Conservation (phyloP, 2,888 invertebrate genomes). For the Heteromurus nitidus region DNA sequence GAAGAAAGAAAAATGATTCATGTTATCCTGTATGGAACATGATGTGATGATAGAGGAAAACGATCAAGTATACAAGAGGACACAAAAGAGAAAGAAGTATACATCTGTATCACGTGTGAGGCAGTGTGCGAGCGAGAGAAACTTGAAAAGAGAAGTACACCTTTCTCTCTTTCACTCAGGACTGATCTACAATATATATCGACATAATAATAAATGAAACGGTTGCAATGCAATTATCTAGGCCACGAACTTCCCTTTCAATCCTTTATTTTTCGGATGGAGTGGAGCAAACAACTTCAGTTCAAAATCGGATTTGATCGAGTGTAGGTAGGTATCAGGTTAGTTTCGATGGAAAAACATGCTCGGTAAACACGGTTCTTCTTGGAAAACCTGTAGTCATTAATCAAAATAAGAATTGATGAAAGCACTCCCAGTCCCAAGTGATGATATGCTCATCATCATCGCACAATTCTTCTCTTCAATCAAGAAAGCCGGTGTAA, state of each 20-base stretch:
- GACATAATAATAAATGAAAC: neutral
- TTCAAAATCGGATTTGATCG: too few relatives aligned
- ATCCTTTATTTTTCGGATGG: neutral
- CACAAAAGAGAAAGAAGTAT: constrained; percentile 13
- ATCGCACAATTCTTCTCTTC: too few relatives aligned
- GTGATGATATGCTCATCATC: too few relatives aligned
- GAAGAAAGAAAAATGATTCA: constrained; percentile 41
- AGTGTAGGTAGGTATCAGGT: too few relatives aligned
- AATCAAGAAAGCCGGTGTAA: too few relatives aligned
- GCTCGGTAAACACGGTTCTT: too few relatives aligned
- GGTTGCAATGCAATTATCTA: neutral
- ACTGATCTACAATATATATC: neutral
- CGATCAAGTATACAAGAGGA: neutral
- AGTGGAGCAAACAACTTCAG: neutral
- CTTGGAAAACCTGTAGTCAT: too few relatives aligned
- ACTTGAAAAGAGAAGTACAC: neutral
- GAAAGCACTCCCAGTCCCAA: too few relatives aligned
- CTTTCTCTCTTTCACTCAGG: neutral
- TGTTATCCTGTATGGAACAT: constrained; percentile 18
- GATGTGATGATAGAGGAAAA: constrained; percentile 16
- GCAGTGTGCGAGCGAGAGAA: neutral
- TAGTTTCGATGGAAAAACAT: too few relatives aligned
- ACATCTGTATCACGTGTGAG: too few relatives aligned
- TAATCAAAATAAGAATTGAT: too few relatives aligned
- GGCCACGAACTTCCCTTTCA: neutral